Conservation (phyloP, 1,140 invertebrate genomes). For the Chlorops oryzae region DNA sequence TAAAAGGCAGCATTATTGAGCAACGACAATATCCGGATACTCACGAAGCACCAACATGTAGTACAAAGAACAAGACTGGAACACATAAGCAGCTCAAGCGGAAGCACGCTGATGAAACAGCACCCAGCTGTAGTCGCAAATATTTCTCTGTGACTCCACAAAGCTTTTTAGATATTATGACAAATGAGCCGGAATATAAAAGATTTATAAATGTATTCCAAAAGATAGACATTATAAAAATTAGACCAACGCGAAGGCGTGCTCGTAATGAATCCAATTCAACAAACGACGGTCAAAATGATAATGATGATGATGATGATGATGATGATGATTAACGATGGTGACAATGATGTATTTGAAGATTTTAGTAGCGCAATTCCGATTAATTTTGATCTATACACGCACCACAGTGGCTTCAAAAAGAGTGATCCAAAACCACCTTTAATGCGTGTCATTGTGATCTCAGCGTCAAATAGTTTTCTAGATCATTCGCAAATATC, state of each 20-base stretch:
- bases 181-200: constrained; percentile 20
- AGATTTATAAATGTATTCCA: constrained; percentile 26
- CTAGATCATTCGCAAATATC: no score
- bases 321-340: not conserved
- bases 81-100: no score
- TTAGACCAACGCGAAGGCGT: no score
- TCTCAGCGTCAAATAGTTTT: no score
- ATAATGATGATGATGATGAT: not conserved
- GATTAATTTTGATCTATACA: constrained; percentile 39
- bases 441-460: no score
- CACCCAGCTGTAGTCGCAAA: no score
- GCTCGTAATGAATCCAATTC: no score
- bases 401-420: constrained; percentile 35
- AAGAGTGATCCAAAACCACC: constrained; percentile 30
- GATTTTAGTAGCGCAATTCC: not conserved
- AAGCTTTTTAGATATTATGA: constrained; percentile 27
- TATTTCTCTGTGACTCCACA: no score
- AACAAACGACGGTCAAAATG: no score
- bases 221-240: constrained; percentile 32
- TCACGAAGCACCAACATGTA: constrained; percentile 4
- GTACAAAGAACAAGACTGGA: no score
- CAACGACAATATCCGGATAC: no score
- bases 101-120: no score
- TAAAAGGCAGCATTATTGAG: constrained; percentile 19
- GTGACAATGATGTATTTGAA: not conserved